Evolutionary conservation across 2,113 vertebrate species (phyloP), one percentile per base, ranked within the genome.

Genomic region (Promerops cafer): DNA sequence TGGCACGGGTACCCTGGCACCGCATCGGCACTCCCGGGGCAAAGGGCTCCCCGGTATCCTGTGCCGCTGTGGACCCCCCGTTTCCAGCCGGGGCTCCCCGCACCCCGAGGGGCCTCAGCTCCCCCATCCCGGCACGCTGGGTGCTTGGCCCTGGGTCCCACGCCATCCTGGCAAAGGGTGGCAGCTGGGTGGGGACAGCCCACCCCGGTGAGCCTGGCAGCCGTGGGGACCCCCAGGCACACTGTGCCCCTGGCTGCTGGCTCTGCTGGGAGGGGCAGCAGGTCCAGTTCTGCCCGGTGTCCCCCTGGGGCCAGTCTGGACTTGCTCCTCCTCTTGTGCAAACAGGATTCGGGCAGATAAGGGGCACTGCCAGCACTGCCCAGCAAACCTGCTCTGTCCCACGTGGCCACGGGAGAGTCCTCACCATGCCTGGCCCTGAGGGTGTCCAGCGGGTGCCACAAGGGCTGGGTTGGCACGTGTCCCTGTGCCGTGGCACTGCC

Each of bases 61-160:
- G 18, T 11, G 37, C 33, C 26, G 2, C 11, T 4, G 9, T 6
- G 64, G 8, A 11, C 9, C 5, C 57, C 52, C 21, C 0, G 1
- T 59, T 44, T 28, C 66, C 66, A 80, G 19, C 35, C 63, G 7
- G 52, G 42, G 13, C 14, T 39, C 40, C 40, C 21, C 11, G 4
- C 13, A 11, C 53, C 85, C 63, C 3, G 0, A 44, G 35, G 35
- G 33, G 53, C 35, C 53, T 45, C 15, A 1, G 54, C 14, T 87
- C 16, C 0, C 35, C 40, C 7, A 0, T 28, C 33, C 33, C 1
- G 2, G 50, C 52, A 3, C 1, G 0, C 33, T 0, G 24, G 23
- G 54, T 16, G 39, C 26, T 26, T 3, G 33, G 33, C 37, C 20
- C 21, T 23, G 47, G 52, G 2, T 28, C 54, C 22, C 4, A 0